Base-by-base conservation (phyloP, 2,113 vertebrate genomes). In the Lutjanus erythropterus region DNA sequence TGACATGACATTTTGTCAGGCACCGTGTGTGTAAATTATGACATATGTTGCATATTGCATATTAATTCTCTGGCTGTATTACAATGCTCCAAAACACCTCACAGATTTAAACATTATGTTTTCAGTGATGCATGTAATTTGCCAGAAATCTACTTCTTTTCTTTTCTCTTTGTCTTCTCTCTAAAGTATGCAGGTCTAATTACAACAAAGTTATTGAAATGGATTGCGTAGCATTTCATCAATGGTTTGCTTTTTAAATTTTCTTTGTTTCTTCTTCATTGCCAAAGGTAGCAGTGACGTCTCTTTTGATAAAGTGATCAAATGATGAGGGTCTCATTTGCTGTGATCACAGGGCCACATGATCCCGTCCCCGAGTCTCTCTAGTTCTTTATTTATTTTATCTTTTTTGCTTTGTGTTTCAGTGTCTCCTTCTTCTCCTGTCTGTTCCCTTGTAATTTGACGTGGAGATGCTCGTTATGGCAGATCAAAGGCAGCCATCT, bases 381-480 rank as follows among this genome's bases (percentile, higher is more conserved):
- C 55, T n/a, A 14, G 29, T 80, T 75, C 71, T 81, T 85, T 79
- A 58, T 84, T 88, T 85, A 79, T 88, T 85, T 88, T 75, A 81
- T 84, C 79, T 81, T 87, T 80, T 83, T 69, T 65, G 65, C 73
- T 73, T 75, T 60, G 71, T 71, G 69, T 75, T 62, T 80, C 60
- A 44, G 70, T 29, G 74, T 86, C 86, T 71, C 70, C 75, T 31
- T 89, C 80, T 80, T 78, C 62, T 81, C 73, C 71, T 64, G 73
- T 83, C 81, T 61, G 47, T 73, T 90, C 80, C 70, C 66, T 83
- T 91, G 79, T 92, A 94, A 93, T 94, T 93, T 94, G 95, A 95
- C 89, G 87, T 80, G 71, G 92, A 90, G 93, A 90, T 89, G 93
- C 94, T 94, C 90, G 92, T 95, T 95, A 95, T 89, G 88, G 82